Evolutionary conservation across 2,113 vertebrate genomes (phyloP).

Genomic region (Hyperopisus bebe): DNA sequence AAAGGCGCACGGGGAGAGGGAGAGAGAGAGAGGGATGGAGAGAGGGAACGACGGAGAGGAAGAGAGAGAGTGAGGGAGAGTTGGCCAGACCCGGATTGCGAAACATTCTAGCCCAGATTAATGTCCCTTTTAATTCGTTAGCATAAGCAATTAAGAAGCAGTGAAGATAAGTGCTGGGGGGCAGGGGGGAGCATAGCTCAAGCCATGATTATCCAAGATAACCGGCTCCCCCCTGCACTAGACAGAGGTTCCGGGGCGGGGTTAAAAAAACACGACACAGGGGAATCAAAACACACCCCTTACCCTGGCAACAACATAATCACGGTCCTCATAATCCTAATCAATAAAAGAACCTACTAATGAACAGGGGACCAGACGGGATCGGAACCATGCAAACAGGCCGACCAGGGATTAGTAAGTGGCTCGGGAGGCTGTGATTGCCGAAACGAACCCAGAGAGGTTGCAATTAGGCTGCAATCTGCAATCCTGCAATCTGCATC

Average conservation of each 20-base stretch:
- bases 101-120: background rate
- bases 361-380: background rate
- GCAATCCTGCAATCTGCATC: background rate
- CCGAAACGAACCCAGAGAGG: background rate
- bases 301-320: background rate
- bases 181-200: background rate
- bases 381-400: background rate
- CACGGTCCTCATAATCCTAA: background rate
- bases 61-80: slow-evolving; percentile 4
- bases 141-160: slow-evolving; percentile 20
- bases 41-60: background rate
- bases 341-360: background rate
- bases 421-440: background rate
- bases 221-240: background rate
- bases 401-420: too few species aligned
- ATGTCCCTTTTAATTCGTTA: slow-evolving; percentile 18
- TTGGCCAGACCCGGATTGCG: background rate
- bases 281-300: background rate
- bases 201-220: background rate
- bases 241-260: background rate
- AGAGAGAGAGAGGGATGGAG: background rate
- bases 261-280: background rate
- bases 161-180: background rate
- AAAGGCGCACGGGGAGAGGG: background rate
- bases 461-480: background rate